Conservation (phyloP, 2,888 invertebrate species). For the Drosophila lutescens region DNA sequence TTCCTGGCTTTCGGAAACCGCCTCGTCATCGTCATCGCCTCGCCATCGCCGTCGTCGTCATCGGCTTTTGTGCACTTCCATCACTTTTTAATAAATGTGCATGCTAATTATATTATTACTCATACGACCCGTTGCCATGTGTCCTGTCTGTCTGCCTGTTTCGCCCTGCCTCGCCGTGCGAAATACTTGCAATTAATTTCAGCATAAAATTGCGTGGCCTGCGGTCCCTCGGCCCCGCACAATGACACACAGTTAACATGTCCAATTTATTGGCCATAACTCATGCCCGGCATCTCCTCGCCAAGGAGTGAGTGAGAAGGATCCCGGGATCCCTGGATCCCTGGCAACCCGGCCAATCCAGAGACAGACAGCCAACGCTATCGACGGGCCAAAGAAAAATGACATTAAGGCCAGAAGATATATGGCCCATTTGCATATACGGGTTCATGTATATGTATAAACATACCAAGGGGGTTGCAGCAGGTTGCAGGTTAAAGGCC, state of each 20-base stretch:
- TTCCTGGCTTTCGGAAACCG: conserved; percentile 29
- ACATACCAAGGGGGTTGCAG: conserved; percentile 13
- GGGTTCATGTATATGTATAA: conserved; percentile 29
- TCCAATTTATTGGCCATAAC: conserved; percentile 79
- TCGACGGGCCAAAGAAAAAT: conserved; percentile 72
- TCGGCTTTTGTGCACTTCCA: conserved; percentile 65
- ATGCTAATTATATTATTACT: conserved; percentile 78
- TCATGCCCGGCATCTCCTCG: conserved; percentile 54
- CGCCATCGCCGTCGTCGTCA: conserved; percentile 13
- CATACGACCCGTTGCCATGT: conserved; percentile 61
- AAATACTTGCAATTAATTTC: conserved; percentile 75
- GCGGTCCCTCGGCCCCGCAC: conserved; percentile 53
- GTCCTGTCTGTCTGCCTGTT: conserved; percentile 16
- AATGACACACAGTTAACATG: conserved; percentile 77
- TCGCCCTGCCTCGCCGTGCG: conserved; percentile 29
- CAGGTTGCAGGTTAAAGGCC: conserved; percentile 54
- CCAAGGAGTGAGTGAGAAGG: conserved; percentile 37
- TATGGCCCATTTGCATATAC: conserved; percentile 68
- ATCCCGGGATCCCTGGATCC: not conserved
- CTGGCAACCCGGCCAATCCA: conserved; percentile 1
- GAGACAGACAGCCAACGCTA: conserved; percentile 36
- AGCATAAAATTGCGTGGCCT: conserved; percentile 72
- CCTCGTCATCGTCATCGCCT: conserved; percentile 15
- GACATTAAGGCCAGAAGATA: conserved; percentile 70
- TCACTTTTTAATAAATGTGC: conserved; percentile 76